Evolutionary conservation across 2,797 vertebrate species (phyloP).

Genomic region (Sparidentex hasta): DNA sequence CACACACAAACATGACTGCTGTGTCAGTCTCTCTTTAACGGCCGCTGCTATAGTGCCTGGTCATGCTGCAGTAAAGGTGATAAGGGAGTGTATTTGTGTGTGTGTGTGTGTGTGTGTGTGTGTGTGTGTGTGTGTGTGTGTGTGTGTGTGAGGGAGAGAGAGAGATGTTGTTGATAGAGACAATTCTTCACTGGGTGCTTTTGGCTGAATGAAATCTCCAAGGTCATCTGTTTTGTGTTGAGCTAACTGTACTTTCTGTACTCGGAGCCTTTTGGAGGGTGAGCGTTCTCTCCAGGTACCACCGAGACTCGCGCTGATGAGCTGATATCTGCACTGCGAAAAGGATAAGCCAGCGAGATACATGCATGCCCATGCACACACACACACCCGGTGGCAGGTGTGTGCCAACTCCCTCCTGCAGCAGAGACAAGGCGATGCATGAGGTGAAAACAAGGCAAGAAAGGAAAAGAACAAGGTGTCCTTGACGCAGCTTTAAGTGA

Average conservation of each 20-base stretch:
- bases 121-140: slow-evolving; percentile 2
- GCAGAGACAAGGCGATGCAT: slow-evolving; percentile 22
- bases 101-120: slow-evolving; percentile 8
- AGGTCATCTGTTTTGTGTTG: slow-evolving; percentile 72
- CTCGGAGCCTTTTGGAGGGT: slow-evolving; percentile 45
- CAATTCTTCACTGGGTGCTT: slow-evolving; percentile 64
- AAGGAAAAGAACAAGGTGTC: slow-evolving; percentile 11
- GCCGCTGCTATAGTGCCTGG: slow-evolving; percentile 18
- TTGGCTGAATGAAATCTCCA: slow-evolving; percentile 69
- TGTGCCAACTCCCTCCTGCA: slow-evolving; percentile 38
- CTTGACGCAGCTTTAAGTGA: slow-evolving; percentile 5
- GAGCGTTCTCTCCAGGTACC: slow-evolving; percentile 57
- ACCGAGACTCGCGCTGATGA: slow-evolving; percentile 52
- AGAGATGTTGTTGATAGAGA: slow-evolving; percentile 45
- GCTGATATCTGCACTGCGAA: slow-evolving; percentile 69
- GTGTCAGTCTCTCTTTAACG: slow-evolving; percentile 46
- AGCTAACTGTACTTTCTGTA: slow-evolving; percentile 49
- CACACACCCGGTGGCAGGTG: slow-evolving; percentile 22
- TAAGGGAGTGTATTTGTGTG: slow-evolving; percentile 16
- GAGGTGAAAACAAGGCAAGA: not conserved
- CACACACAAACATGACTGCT: slow-evolving; percentile 10
- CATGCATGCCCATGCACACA: slow-evolving; percentile 44
- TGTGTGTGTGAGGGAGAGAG: slow-evolving; percentile 12
- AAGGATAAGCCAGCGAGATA: slow-evolving; percentile 55
- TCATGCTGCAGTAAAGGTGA: slow-evolving; percentile 58